Evolutionary conservation across 2,113 vertebrate genomes (phyloP).

Genomic region (Scomber colias): DNA sequence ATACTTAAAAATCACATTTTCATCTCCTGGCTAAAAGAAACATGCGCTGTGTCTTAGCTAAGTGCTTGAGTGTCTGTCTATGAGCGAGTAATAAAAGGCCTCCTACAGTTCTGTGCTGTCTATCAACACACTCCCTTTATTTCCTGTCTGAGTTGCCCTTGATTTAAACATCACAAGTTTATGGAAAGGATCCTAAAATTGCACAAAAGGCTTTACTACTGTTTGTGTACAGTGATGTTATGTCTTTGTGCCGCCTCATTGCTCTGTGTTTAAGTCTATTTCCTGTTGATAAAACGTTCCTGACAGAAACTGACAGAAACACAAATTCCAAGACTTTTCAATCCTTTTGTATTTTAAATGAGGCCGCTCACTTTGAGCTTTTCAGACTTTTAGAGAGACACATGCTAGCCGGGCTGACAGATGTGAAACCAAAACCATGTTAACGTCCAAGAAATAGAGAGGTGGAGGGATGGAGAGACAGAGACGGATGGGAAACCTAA

Average conservation of each 20-base stretch:
- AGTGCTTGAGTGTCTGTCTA: constrained; percentile 12
- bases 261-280: neutral
- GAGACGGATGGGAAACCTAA: constrained; percentile 58
- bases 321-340: too few species aligned
- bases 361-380: too few species aligned
- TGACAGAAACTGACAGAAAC: neutral
- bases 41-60: neutral
- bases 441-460: constrained; percentile 38
- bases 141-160: neutral
- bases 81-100: constrained; percentile 19
- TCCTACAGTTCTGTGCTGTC: neutral
- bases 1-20: neutral
- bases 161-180: neutral
- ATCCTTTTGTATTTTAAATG: too few species aligned
- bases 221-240: neutral
- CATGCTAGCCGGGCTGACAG: constrained; percentile 31
- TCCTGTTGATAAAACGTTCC: neutral
- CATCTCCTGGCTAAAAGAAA: neutral
- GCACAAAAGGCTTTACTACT: neutral
- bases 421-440: constrained; percentile 53
- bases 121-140: constrained; percentile 5
- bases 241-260: neutral
- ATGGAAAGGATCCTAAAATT: neutral
- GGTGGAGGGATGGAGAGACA: constrained; percentile 22
- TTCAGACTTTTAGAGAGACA: neutral